These are phyloP conservation scores for Eupsittula cactorum DNA, from an alignment of 2,113 vertebrate genomes.

Conservation along the genomic window DNA sequence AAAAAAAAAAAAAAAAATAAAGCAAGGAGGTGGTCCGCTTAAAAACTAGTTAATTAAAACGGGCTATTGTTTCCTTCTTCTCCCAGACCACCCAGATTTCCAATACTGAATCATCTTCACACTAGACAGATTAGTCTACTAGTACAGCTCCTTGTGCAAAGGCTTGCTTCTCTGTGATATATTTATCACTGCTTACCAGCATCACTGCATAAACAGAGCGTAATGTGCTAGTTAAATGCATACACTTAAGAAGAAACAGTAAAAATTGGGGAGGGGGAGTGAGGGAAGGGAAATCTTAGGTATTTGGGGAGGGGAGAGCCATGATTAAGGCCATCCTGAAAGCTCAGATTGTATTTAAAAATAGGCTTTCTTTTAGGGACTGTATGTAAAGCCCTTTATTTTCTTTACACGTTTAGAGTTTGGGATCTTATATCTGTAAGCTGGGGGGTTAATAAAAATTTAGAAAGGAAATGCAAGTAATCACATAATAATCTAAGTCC, in stretches of 20 bases:
- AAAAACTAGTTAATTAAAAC: not conserved
- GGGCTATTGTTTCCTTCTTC: constrained; percentile 23
- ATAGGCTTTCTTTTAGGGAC: not conserved
- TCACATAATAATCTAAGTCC: not conserved
- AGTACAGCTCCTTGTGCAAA: not conserved
- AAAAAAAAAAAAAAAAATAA: not conserved
- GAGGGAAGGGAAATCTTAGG: not conserved
- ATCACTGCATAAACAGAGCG: not conserved
- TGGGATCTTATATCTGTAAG: not conserved
- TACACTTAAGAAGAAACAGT: not conserved
- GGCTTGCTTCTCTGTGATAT: not conserved
- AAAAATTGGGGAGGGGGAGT: rapidly evolving
- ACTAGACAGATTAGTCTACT: not conserved
- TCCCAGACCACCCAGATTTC: constrained; percentile 54
- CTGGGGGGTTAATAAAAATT: not conserved
- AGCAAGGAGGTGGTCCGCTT: not conserved
- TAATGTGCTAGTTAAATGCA: not conserved
- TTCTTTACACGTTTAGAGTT: not conserved
- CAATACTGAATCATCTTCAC: not conserved
- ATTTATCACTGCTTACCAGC: not conserved
- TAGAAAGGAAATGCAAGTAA: not conserved
- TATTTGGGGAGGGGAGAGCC: not conserved
- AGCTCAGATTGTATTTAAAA: not conserved
- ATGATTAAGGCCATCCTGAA: not conserved
- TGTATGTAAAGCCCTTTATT: not conserved